phyloP scores from a whole-genome alignment of 2,888 invertebrate species.

The Nomada fucata region DNA sequence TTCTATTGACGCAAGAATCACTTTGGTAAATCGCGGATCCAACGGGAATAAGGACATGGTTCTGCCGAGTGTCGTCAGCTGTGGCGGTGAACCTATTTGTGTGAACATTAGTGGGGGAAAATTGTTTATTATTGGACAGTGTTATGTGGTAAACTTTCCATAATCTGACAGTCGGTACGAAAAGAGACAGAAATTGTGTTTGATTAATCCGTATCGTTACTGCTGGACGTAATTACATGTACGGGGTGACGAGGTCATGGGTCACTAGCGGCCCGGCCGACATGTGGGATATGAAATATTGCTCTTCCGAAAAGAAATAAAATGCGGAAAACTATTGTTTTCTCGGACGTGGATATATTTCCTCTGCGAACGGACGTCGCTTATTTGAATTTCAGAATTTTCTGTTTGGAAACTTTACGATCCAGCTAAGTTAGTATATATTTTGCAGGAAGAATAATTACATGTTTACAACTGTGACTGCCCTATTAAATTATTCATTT shows the following conservation, averaged over 20 bases:
- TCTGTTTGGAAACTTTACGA: constrained; percentile 9
- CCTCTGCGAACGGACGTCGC: constrained; percentile 9
- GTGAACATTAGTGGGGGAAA: constrained; percentile 43
- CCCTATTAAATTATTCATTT: no score
- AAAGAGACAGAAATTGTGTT: constrained; percentile 5
- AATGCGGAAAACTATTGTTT: constrained; percentile 28
- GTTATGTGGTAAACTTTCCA: background rate
- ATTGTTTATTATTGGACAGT: constrained; percentile 29
- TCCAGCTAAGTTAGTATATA: background rate
- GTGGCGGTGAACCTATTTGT: constrained; percentile 84
- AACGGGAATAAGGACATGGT: constrained; percentile 96
- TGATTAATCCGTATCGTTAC: no score
- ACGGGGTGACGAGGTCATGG: no score
- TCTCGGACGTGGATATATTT: constrained; percentile 23
- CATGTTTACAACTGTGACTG: background rate
- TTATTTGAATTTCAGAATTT: constrained; percentile 47
- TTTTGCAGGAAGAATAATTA: constrained; percentile 15
- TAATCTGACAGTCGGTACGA: background rate
- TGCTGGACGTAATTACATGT: no score
- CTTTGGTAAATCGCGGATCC: constrained; percentile 94
- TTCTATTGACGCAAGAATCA: constrained; percentile 91
- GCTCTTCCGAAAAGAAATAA: constrained; percentile 37
- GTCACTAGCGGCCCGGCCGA: background rate
- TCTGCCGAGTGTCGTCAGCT: constrained; percentile 91
- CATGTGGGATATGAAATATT: constrained; percentile 39